A percentile compares a stretch with the other conserved stretches of the same genome.
Conservation (phyloP, 2,113 vertebrate species). For the Arenaria interpres region DNA sequence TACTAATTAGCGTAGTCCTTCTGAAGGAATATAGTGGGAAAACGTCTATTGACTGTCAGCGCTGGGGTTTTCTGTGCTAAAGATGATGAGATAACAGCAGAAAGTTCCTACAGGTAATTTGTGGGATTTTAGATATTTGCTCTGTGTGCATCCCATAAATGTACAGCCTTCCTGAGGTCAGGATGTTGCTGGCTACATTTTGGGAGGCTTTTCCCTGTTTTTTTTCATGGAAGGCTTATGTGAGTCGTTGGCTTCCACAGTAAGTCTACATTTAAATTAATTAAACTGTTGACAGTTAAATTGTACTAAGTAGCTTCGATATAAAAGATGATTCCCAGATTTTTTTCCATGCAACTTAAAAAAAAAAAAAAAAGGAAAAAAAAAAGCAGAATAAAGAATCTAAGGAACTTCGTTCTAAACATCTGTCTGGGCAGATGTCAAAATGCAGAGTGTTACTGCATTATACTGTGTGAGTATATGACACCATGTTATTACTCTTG, state of each 20-base stretch:
- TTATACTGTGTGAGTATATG: constrained; percentile 55
- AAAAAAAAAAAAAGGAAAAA: neutral
- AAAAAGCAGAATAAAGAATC: neutral
- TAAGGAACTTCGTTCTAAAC: constrained; percentile 67
- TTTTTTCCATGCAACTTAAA: constrained; percentile 46
- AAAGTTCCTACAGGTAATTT: neutral
- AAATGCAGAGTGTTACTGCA: constrained; percentile 57
- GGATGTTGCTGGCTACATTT: neutral
- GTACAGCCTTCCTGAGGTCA: neutral
- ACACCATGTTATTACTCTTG: constrained; percentile 62
- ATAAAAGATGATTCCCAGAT: constrained; percentile 70
- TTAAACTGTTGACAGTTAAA: constrained; percentile 73
- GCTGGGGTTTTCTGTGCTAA: neutral
- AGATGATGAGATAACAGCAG: neutral
- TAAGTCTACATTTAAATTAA: constrained; percentile 65
- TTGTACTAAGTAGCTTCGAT: constrained; percentile 63
- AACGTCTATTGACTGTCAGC: neutral
- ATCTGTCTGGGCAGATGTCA: constrained; percentile 77
- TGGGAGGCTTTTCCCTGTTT: neutral
- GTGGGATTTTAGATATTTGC: neutral
- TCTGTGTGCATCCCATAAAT: neutral
- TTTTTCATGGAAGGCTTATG: neutral
- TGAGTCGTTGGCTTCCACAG: constrained; percentile 32
- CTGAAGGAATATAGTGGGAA: neutral
- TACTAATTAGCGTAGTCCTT: constrained; percentile 19